A percentile compares a stretch with the other conserved stretches of the same genome.
Conservation (phyloP, 2,888 invertebrate genomes). For the Chrysina gloriosa region DNA sequence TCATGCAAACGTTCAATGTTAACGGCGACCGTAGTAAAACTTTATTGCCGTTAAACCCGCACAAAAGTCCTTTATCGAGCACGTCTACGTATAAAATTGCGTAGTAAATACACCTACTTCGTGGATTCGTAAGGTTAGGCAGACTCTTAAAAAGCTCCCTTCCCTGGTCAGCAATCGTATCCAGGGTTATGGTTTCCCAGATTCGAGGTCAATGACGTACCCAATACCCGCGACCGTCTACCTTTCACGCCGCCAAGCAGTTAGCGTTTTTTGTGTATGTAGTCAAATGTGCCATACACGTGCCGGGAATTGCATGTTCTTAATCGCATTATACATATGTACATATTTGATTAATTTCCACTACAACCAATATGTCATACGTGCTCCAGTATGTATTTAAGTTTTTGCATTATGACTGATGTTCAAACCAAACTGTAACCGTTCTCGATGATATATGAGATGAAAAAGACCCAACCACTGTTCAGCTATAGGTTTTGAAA, state of each 20-base stretch:
- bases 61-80: too few species aligned
- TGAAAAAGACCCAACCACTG: too few species aligned
- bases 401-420: neutral
- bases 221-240: slow-evolving; percentile 1
- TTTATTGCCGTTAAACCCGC: too few species aligned
- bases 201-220: slow-evolving; percentile 43
- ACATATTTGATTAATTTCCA: slow-evolving; percentile 22
- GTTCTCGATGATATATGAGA: too few species aligned
- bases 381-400: neutral
- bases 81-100: too few species aligned
- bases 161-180: neutral
- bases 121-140: neutral
- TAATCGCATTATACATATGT: neutral
- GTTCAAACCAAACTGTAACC: too few species aligned
- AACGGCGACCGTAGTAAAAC: too few species aligned
- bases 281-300: slow-evolving; percentile 30
- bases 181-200: slow-evolving; percentile 42
- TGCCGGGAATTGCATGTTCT: slow-evolving; percentile 39
- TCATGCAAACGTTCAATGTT: too few species aligned
- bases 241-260: slow-evolving; percentile 32
- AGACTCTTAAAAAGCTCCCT: neutral
- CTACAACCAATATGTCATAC: slow-evolving; percentile 10
- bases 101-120: too few species aligned
- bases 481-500: too few species aligned
- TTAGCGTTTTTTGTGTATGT: slow-evolving; percentile 14